These are phyloP conservation scores for Sterrhoptilus dennistouni DNA, from an alignment of 2,113 vertebrate genomes.

Conservation along the genomic window DNA sequence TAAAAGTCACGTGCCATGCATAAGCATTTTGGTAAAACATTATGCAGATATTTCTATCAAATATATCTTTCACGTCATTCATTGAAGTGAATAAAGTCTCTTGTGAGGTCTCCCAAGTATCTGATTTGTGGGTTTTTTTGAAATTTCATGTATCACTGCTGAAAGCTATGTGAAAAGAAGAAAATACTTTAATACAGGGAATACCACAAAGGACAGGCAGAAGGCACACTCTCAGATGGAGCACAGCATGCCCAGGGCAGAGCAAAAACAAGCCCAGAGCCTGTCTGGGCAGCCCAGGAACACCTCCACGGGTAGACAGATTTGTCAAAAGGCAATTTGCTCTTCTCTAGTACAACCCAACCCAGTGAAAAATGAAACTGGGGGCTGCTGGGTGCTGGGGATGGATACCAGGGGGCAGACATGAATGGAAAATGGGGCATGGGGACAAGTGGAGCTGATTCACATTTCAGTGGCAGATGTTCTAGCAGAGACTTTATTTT, in stretches of 20 bases:
- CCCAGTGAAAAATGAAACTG: background rate
- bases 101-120: background rate
- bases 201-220: background rate
- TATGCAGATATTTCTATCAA: background rate
- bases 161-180: background rate
- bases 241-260: background rate
- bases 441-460: background rate
- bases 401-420: background rate
- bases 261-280: background rate
- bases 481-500: background rate
- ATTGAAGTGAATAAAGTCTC: background rate
- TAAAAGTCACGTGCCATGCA: background rate
- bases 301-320: accelerated
- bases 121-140: background rate
- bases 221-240: background rate
- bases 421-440: background rate
- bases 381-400: background rate
- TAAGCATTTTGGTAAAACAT: background rate
- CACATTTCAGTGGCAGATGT: background rate
- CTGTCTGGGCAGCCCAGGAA: background rate
- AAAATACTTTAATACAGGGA: background rate
- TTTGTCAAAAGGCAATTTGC: background rate
- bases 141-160: background rate
- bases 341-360: background rate
- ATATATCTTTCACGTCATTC: background rate